Conservation (phyloP, 53 echinoderm and acorn worm species). For the Antedon mediterranea region DNA sequence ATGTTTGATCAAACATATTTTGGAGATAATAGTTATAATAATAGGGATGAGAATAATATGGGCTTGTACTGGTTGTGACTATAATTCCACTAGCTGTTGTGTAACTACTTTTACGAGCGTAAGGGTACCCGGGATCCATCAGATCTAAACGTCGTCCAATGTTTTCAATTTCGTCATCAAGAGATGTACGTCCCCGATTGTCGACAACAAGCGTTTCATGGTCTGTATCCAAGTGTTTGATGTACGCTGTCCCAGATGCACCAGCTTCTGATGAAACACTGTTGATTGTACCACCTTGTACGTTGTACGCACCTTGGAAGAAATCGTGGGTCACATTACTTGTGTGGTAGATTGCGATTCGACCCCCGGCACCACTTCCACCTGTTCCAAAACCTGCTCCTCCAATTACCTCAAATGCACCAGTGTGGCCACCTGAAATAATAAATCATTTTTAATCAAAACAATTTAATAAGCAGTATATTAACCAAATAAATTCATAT, state of each 20-base stretch:
- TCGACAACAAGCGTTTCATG: conserved; percentile 41
- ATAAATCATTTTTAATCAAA: neutral
- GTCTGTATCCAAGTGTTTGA: conserved; percentile 19
- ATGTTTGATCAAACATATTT: conserved; percentile 67
- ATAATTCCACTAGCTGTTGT: conserved; percentile 31
- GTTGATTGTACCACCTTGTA: conserved; percentile 47
- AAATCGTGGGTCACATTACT: conserved; percentile 68
- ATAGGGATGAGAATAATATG: neutral
- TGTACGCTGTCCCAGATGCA: conserved; percentile 33
- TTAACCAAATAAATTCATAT: neutral
- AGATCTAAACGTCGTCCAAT: conserved; percentile 49
- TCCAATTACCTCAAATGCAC: conserved; percentile 36
- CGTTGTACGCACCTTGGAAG: conserved; percentile 47
- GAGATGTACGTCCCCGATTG: conserved; percentile 33
- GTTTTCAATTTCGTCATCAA: conserved; percentile 56
- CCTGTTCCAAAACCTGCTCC: conserved; percentile 35
- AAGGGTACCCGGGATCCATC: neutral
- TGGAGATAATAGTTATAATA: conserved; percentile 27
- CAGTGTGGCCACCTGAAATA: conserved; percentile 44
- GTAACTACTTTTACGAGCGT: conserved; percentile 21
- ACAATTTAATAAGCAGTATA: no score
- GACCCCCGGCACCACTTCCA: conserved; percentile 61
- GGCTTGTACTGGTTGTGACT: conserved; percentile 18
- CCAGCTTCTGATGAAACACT: conserved; percentile 47
- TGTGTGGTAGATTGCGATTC: conserved; percentile 58